These are phyloP conservation scores for Euleptes europaea DNA, from an alignment of 2,113 vertebrate species.

Conservation along the genomic window DNA sequence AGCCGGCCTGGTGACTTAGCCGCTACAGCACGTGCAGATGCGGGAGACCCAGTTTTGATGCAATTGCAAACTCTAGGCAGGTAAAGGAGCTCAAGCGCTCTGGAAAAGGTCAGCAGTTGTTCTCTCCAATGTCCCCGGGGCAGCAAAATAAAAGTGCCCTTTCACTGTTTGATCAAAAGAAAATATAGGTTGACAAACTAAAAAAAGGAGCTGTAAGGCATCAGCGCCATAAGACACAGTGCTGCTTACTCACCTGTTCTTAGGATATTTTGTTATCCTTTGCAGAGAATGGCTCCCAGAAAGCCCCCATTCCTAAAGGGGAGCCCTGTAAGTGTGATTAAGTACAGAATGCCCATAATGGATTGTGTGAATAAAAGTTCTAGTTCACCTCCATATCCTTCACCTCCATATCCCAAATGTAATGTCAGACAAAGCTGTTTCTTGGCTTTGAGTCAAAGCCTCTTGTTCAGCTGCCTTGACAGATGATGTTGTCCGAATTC, in stretches of 20 bases:
- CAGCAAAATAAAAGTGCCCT: constrained; percentile 11
- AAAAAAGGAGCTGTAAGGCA: background rate
- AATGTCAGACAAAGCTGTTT: background rate
- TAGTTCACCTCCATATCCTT: background rate
- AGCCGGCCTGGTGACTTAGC: background rate
- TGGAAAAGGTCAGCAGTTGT: constrained; percentile 13
- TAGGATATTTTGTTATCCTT: background rate
- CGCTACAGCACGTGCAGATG: background rate
- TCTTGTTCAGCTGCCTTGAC: background rate
- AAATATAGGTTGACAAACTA: background rate
- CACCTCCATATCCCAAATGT: background rate
- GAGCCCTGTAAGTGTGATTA: too few relatives aligned
- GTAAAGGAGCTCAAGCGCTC: background rate
- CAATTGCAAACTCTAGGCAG: background rate
- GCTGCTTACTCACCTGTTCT: background rate
- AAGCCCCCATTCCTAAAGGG: too few relatives aligned
- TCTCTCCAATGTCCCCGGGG: background rate
- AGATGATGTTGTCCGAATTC: background rate
- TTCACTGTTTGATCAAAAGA: background rate
- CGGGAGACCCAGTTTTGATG: background rate
- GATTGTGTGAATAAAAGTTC: too few relatives aligned
- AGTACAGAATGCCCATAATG: too few relatives aligned
- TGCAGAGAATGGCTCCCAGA: background rate
- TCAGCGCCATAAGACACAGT: background rate
- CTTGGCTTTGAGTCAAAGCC: background rate